Evolutionary conservation across 2,113 vertebrate species (phyloP), one percentile per base, ranked within the genome.

Genomic region (Scortum barcoo): DNA sequence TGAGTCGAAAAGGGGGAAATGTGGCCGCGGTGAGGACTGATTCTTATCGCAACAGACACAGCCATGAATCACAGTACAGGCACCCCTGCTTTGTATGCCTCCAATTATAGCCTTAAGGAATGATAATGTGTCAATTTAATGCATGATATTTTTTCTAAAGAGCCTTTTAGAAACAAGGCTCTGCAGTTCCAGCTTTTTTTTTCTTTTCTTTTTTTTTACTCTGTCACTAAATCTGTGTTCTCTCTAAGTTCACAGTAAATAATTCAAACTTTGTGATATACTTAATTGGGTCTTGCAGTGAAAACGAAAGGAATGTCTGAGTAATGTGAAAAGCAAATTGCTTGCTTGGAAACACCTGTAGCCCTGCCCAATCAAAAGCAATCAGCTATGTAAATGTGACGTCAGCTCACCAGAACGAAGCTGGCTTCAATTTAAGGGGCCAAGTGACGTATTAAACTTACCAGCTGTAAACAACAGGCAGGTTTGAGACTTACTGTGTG

Each of bases 31-130:
- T 7, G 72, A 24, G 14, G 58, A 61, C 42, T 24, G 17, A 11
- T 22, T 65, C n/a, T 24, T 42, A 80, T 6, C 36, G 19, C n/a
- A 72, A 50, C 33, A 40, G 65, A 73, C 9, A 77, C 46, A 48
- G 46, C 9, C 11, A 20, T 61, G 63, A 69, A 56, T 77, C 48
- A 48, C 36, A 53, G 40, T 2, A 26, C 40, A 36, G 28, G 11
- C 3, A 17, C 3, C 0, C 16, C 44, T 8, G 44, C 2, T 69
- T 17, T 17, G 38, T 56, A 30, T 26, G 58, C 24, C 7, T 36
- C 2, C 0, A 8, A 44, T 9, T 76, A 36, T n/a, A 48, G n/a
- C 24, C 71, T 44, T 1, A 17, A 71, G 42, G 14, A 58, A 36
- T 38, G 24, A 20, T 12, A 17, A 48, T 54, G 10, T n/a, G 48